Conservation (phyloP, 2,113 vertebrate species). For the Nothobranchius kuhntae region DNA sequence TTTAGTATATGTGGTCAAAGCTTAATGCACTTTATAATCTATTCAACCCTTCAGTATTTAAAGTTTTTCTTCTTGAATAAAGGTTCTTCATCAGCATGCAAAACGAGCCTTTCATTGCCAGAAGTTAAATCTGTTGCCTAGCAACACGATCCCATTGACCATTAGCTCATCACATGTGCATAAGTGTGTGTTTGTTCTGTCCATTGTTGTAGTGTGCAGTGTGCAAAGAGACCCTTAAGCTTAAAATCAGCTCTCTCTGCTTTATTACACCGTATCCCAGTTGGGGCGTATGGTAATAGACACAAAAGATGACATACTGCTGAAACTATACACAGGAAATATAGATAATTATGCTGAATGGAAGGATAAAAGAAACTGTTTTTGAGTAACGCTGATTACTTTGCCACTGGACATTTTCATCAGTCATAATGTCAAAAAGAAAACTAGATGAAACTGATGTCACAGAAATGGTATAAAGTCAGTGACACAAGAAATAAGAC, state of each 20-base stretch:
- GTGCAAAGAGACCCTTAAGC: conserved; percentile 27
- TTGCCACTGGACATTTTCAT: not conserved
- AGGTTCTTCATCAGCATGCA: conserved; percentile 18
- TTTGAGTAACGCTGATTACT: not conserved
- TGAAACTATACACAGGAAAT: conserved; percentile 20
- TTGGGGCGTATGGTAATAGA: conserved; percentile 1
- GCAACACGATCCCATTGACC: conserved; percentile 52
- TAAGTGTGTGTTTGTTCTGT: conserved; percentile 20
- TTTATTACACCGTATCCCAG: conserved; percentile 32
- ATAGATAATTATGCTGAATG: conserved; percentile 44
- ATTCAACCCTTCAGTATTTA: conserved; percentile 24
- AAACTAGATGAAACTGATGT: not conserved
- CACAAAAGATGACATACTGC: conserved; percentile 11
- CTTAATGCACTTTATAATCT: not conserved
- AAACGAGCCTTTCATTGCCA: conserved; percentile 26
- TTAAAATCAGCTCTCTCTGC: conserved; percentile 25
- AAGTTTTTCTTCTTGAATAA: conserved; percentile 9
- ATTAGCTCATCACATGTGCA: conserved; percentile 32
- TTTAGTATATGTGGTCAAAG: not conserved
- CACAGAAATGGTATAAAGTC: conserved; percentile 1
- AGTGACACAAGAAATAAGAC: conserved; percentile 5
- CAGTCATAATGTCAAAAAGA: conserved; percentile 13
- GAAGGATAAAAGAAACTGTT: conserved; percentile 27
- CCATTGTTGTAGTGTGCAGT: conserved; percentile 33
- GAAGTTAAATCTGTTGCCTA: conserved; percentile 52